Percentiles rank a stretch among this genome's conserved stretches.
Conservation (phyloP, 1,140 invertebrate genomes). For the Leptinotarsa lineolata region DNA sequence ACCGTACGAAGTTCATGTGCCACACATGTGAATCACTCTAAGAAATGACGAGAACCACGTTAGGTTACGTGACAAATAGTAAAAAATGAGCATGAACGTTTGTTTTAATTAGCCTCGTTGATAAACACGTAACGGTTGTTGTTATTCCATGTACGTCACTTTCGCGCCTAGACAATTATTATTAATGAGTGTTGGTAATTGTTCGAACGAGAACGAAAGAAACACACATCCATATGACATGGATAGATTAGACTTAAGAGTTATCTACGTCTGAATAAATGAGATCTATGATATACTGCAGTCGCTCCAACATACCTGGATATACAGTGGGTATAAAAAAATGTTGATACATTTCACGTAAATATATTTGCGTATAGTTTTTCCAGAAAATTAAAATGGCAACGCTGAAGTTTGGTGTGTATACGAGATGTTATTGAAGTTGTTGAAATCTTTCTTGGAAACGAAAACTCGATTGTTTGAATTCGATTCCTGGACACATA, state of each 20-base stretch:
- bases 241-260: neutral
- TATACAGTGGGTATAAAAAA: too few relatives aligned
- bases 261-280: too few relatives aligned
- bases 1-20: neutral
- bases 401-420: too few relatives aligned
- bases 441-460: too few relatives aligned
- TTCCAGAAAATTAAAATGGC: too few relatives aligned
- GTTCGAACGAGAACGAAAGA: neutral
- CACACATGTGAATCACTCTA: neutral
- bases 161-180: slow-evolving; percentile 5
- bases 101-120: neutral
- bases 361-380: too few relatives aligned
- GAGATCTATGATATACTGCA: too few relatives aligned
- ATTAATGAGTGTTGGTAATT: slow-evolving; percentile 4
- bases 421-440: too few relatives aligned
- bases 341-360: too few relatives aligned
- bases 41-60: neutral
- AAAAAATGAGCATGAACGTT: neutral
- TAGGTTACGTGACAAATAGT: neutral
- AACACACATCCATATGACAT: slow-evolving; percentile 5
- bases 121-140: neutral
- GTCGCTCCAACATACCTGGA: too few relatives aligned
- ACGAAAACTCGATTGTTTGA: too few relatives aligned
- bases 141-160: neutral
- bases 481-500: too few relatives aligned